phyloP scores from a whole-genome alignment of 2,797 vertebrate genomes.

The Scomberomorus guttatus region DNA sequence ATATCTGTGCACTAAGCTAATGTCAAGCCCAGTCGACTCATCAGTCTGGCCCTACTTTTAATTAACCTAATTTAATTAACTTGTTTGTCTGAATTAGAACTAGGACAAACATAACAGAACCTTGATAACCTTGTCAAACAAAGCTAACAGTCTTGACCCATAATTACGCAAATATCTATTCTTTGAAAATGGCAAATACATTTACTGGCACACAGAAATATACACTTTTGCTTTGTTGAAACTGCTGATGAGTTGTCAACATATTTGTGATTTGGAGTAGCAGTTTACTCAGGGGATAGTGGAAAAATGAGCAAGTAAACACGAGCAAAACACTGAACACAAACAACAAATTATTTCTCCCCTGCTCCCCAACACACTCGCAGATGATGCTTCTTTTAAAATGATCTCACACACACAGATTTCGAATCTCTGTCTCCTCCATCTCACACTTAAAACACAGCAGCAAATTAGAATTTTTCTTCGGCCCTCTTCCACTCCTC shows the following conservation, averaged over 20 bases:
- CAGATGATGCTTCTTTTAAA: constrained; percentile 31
- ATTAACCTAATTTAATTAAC: no score
- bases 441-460: constrained; percentile 26
- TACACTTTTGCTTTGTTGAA: neutral
- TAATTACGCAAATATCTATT: neutral
- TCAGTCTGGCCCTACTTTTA: no score
- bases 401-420: constrained; percentile 3
- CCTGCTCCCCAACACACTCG: constrained; percentile 11
- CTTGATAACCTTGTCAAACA: neutral
- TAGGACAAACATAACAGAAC: neutral
- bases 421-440: neutral
- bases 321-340: constrained; percentile 29
- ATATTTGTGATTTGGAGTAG: constrained; percentile 33
- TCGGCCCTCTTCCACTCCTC: constrained; percentile 8
- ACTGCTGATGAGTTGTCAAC: constrained; percentile 17
- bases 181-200: neutral
- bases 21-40: no score
- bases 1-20: no score
- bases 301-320: constrained; percentile 19
- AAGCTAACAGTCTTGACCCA: neutral
- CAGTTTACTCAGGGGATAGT: constrained; percentile 8
- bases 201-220: neutral
- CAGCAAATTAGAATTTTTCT: constrained; percentile 34
- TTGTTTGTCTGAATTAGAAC: neutral
- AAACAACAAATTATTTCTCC: constrained; percentile 25